Evolutionary conservation across 2,888 invertebrate genomes (phyloP).

Genomic region (Amphipoea lucens): DNA sequence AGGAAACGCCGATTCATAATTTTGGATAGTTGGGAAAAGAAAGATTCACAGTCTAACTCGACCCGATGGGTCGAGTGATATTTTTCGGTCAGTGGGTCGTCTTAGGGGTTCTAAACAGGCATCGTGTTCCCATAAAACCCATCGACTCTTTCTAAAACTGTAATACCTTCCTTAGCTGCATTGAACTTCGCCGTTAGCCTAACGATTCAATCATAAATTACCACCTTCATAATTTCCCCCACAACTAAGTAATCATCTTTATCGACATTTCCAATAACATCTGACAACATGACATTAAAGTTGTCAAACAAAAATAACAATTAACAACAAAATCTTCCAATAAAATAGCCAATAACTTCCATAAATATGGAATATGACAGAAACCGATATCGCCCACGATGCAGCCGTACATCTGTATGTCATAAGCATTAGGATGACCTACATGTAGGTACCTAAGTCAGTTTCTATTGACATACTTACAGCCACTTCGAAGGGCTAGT

Average conservation of each 20-base stretch:
- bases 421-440: slow-evolving; percentile 57
- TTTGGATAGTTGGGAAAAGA: too few relatives aligned
- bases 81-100: too few relatives aligned
- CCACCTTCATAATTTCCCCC: not conserved
- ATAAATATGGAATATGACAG: slow-evolving; percentile 49
- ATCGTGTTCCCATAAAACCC: not conserved
- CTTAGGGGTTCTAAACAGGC: too few relatives aligned
- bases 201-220: not conserved
- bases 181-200: not conserved
- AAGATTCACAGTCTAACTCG: not conserved
- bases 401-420: slow-evolving; percentile 42
- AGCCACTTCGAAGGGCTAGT: slow-evolving; percentile 50
- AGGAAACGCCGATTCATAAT: not conserved
- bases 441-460: slow-evolving; percentile 41
- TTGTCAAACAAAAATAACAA: slow-evolving; percentile 32
- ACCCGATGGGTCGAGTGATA: not conserved
- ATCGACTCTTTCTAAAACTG: not conserved
- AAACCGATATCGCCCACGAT: slow-evolving; percentile 55
- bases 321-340: slow-evolving; percentile 19
- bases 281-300: slow-evolving; percentile 1
- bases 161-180: not conserved
- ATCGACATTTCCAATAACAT: slow-evolving; percentile 19
- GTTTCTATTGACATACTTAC: slow-evolving; percentile 63
- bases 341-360: slow-evolving; percentile 20
- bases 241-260: slow-evolving; percentile 13